Evolutionary conservation across 2,113 vertebrate genomes (phyloP).

Genomic region (Erpornis zantholeuca): DNA sequence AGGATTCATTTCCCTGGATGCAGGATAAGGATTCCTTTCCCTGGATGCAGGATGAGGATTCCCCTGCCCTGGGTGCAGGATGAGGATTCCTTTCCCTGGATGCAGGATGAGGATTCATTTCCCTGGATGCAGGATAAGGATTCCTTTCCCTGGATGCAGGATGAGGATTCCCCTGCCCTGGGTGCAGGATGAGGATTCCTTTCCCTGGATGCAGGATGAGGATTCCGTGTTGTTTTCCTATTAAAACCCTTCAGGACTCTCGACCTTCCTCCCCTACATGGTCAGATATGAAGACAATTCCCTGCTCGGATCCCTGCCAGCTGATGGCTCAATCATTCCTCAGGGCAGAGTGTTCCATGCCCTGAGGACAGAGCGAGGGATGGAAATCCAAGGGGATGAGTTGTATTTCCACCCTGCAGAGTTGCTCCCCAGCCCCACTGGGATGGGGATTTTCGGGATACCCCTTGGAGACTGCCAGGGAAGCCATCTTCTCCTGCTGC

Average conservation of each 20-base stretch:
- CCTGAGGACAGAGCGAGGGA: neutral
- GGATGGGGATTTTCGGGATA: neutral
- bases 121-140: no score
- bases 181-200: no score
- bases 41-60: no score
- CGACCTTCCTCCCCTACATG: conserved; percentile 25
- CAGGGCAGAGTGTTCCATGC: neutral
- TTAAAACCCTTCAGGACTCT: neutral
- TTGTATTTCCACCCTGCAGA: neutral
- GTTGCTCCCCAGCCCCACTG: neutral
- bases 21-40: neutral
- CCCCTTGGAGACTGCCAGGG: neutral
- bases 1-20: neutral
- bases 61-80: no score
- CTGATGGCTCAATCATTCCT: neutral
- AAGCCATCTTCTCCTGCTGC: neutral
- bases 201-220: neutral
- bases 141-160: neutral
- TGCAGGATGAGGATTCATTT: neutral
- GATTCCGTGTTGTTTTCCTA: neutral
- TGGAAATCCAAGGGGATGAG: neutral
- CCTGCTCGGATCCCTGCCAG: conserved; percentile 26
- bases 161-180: neutral
- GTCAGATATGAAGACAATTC: conserved; percentile 57
- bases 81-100: no score